Evolutionary conservation across 2,797 vertebrate genomes (phyloP).

Genomic region (Naso thynnoides): DNA sequence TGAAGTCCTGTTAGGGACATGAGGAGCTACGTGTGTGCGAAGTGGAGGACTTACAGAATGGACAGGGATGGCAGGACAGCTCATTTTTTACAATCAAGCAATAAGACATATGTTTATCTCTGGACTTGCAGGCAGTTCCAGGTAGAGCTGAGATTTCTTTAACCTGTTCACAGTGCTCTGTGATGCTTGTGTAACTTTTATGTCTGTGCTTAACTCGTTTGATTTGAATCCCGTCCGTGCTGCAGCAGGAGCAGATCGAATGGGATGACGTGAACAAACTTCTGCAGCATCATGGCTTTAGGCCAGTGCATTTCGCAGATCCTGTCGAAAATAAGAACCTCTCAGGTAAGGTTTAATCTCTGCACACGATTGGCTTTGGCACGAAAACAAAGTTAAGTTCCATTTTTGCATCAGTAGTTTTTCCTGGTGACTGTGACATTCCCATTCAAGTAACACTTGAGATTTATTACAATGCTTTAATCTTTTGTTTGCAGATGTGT

Average conservation of each 20-base stretch:
- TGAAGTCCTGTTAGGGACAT: not conserved
- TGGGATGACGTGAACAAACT: conserved; percentile 88
- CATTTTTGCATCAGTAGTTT: no score
- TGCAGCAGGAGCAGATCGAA: conserved; percentile 87
- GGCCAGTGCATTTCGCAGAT: conserved; percentile 82
- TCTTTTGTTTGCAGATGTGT: no score
- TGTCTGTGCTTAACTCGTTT: not conserved
- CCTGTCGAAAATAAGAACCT: conserved; percentile 77
- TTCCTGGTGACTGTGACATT: not conserved
- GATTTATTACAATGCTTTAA: not conserved
- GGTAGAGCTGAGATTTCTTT: conserved; percentile 52
- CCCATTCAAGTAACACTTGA: not conserved
- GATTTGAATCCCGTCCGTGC: not conserved
- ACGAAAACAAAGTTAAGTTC: no score
- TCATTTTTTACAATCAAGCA: conserved; percentile 36
- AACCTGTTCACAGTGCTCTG: not conserved
- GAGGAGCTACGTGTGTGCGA: not conserved
- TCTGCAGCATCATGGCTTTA: conserved; percentile 86
- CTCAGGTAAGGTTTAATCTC: conserved; percentile 82
- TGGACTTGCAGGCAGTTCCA: conserved; percentile 83
- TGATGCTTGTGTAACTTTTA: not conserved
- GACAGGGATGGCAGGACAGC: conserved; percentile 51
- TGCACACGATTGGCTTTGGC: no score
- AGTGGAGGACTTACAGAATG: not conserved
- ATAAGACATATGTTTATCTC: conserved; percentile 78